phyloP scores from a whole-genome alignment of 2,113 vertebrate species.

The Myiagra hebetior region DNA sequence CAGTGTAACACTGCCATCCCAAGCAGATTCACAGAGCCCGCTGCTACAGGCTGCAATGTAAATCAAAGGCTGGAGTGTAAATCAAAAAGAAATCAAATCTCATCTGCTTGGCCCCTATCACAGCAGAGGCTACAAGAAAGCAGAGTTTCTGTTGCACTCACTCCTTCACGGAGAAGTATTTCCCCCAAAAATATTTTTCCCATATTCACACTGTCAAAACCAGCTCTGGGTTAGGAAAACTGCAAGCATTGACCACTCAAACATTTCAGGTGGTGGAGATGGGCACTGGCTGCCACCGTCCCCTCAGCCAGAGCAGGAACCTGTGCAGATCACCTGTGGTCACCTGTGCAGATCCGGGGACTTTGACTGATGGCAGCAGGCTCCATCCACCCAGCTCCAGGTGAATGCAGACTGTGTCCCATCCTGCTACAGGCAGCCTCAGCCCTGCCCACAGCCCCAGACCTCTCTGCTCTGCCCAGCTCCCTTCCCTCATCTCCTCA shows the following conservation, averaged over 20 bases:
- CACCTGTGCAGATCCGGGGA: background rate
- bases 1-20: background rate
- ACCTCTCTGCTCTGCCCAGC: background rate
- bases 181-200: background rate
- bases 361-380: background rate
- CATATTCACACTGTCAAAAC: background rate
- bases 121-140: background rate
- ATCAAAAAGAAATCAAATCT: background rate
- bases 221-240: background rate
- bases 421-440: background rate
- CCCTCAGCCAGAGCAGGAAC: background rate
- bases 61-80: background rate
- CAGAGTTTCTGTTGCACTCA: background rate
- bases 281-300: background rate
- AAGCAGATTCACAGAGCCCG: background rate
- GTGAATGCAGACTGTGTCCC: background rate
- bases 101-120: fast-evolving
- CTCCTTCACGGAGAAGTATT: background rate
- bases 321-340: background rate
- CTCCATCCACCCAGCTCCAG: background rate
- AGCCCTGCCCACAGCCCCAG: background rate
- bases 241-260: background rate
- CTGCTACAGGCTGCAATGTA: background rate
- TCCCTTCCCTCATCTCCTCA: background rate
- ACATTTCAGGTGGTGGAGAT: background rate